These are phyloP conservation scores for Drosophila nr. perissopoda DNA, from an alignment of 2,888 invertebrate genomes.

Conservation along the genomic window DNA sequence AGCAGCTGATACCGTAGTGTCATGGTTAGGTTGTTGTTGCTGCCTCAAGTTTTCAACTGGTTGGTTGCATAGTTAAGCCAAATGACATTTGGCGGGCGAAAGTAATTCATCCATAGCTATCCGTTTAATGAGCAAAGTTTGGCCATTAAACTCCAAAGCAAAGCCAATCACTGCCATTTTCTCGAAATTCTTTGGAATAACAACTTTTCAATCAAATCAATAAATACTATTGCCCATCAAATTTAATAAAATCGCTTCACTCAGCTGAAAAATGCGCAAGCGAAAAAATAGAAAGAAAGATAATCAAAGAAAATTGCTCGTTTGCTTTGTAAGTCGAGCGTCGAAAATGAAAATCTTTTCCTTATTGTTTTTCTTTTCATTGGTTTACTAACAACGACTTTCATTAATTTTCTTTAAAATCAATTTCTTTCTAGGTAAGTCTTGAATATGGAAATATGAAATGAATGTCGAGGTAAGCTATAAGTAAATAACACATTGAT, in stretches of 20 bases:
- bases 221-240: slow-evolving; percentile 14
- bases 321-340: slow-evolving; percentile 33
- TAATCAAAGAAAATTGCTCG: slow-evolving; percentile 7
- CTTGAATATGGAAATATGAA: neutral
- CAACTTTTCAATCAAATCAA: slow-evolving; percentile 49
- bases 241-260: slow-evolving; percentile 55
- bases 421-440: neutral
- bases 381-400: neutral
- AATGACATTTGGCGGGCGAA: slow-evolving; percentile 14
- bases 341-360: slow-evolving; percentile 24
- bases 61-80: slow-evolving; percentile 43
- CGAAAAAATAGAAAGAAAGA: slow-evolving; percentile 10
- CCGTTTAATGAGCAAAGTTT: slow-evolving; percentile 60
- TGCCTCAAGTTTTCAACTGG: slow-evolving; percentile 53
- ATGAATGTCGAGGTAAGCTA: neutral
- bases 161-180: slow-evolving; percentile 14
- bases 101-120: slow-evolving; percentile 22
- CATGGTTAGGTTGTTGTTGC: slow-evolving; percentile 4
- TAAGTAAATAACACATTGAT: neutral
- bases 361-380: slow-evolving; percentile 6
- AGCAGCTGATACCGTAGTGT: slow-evolving; percentile 16
- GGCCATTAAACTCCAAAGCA: neutral
- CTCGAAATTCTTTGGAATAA: slow-evolving; percentile 19
- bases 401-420: neutral
- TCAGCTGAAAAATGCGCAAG: slow-evolving; percentile 45